phyloP scores from a whole-genome alignment of 1,140 invertebrate genomes.

The Carposina sasakii region DNA sequence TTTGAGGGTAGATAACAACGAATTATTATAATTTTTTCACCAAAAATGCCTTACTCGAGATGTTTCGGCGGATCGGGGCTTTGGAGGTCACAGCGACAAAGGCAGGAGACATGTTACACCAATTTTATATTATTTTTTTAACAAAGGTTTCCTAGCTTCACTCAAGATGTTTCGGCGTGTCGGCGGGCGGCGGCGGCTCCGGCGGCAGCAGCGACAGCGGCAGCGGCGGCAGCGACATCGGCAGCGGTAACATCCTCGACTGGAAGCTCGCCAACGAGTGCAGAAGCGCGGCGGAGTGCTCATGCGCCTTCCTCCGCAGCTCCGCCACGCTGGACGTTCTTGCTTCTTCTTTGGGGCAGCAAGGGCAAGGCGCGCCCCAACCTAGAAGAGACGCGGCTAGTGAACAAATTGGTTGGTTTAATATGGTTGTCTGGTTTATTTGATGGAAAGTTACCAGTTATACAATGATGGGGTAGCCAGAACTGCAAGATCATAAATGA shows the following conservation, averaged over 20 bases:
- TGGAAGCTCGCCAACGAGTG: conserved; percentile 80
- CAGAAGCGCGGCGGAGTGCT: conserved; percentile 89
- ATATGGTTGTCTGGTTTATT: too few species aligned
- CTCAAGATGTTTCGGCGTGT: conserved; percentile 56
- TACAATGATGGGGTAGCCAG: too few species aligned
- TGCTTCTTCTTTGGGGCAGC: conserved; percentile 78
- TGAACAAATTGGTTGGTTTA: too few species aligned
- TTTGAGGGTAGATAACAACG: too few species aligned
- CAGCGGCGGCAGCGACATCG: conserved; percentile 69
- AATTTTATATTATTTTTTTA: background rate
- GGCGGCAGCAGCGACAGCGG: conserved; percentile 65
- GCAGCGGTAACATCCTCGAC: conserved; percentile 73
- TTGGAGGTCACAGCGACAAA: background rate
- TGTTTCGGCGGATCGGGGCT: conserved; percentile 1
- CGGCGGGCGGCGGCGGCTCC: conserved; percentile 68
- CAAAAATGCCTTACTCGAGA: background rate
- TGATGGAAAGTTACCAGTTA: too few species aligned
- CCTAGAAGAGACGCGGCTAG: too few species aligned
- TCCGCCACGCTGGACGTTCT: conserved; percentile 90
- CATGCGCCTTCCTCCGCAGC: conserved; percentile 89
- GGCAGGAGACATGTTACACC: background rate
- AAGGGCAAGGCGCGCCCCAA: conserved; percentile 78
- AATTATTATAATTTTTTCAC: too few species aligned
- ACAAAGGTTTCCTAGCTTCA: conserved; percentile 21
- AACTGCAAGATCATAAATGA: too few species aligned